Conservation (phyloP, 2,113 vertebrate genomes). For the Clarias magur region DNA sequence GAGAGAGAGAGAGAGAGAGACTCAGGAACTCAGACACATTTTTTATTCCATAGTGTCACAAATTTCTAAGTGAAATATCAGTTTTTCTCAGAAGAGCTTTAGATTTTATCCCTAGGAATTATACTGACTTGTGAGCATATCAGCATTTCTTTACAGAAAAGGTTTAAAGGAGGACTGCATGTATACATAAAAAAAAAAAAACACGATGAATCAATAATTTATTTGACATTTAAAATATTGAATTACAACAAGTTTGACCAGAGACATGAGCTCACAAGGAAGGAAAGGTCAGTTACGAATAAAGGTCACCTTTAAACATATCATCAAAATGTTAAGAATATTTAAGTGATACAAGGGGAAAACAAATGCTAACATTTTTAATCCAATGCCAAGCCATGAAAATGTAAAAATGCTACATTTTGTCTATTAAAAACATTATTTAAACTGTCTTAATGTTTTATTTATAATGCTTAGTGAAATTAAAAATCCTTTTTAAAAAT, state of each 20-base stretch:
- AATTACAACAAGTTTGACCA: background rate
- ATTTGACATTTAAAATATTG: background rate
- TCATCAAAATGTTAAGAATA: background rate
- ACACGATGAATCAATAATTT: background rate
- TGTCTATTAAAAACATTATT: background rate
- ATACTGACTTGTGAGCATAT: background rate
- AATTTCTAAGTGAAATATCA: background rate
- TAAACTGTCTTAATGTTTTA: background rate
- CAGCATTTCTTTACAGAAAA: background rate
- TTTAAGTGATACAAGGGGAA: background rate
- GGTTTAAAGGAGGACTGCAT: background rate
- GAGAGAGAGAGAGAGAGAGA: background rate
- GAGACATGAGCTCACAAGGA: background rate
- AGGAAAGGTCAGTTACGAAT: background rate
- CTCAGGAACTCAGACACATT: background rate
- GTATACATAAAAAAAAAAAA: background rate
- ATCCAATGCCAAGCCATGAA: background rate
- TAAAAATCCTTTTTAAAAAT: background rate
- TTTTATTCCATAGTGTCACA: background rate
- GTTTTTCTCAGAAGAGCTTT: background rate
- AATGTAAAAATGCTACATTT: background rate
- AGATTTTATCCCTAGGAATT: background rate
- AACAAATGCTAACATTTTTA: background rate
- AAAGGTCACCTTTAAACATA: background rate
- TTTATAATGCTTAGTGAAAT: background rate